Percentiles rank a stretch among this genome's conserved stretches.
Evolutionary conservation across 2,113 vertebrate species (phyloP).

Genomic region (Spheniscus mendiculus): DNA sequence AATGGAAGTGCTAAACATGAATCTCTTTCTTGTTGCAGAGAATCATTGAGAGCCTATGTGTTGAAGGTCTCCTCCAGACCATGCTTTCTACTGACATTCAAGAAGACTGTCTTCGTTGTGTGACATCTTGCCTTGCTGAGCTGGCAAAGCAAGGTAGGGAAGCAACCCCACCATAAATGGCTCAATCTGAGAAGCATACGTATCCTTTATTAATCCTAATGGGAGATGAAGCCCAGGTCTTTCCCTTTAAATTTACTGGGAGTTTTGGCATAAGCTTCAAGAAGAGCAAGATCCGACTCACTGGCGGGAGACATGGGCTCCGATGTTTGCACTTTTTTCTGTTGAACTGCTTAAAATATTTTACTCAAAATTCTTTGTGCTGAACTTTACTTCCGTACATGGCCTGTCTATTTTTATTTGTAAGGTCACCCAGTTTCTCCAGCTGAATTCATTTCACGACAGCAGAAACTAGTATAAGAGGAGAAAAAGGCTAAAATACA

Average conservation of each 20-base stretch:
- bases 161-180: neutral
- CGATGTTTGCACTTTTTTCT: neutral
- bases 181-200: neutral
- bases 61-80: conserved; percentile 57
- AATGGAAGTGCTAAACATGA: neutral
- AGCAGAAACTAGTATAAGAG: neutral
- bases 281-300: neutral
- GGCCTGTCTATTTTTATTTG: neutral
- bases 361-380: neutral
- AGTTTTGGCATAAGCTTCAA: neutral
- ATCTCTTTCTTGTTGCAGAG: conserved; percentile 22
- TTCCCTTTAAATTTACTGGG: neutral
- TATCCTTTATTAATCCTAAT: neutral
- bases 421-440: neutral
- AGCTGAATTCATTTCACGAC: neutral
- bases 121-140: conserved; percentile 67
- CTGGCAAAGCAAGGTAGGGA: conserved; percentile 68
- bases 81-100: neutral
- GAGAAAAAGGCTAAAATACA: neutral
- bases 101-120: conserved; percentile 61
- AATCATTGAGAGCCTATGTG: conserved; percentile 55
- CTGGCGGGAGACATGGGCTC: neutral
- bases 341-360: neutral
- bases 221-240: neutral
- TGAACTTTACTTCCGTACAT: neutral